Conservation (phyloP, 2,888 invertebrate genomes). For the Dicycla oo region DNA sequence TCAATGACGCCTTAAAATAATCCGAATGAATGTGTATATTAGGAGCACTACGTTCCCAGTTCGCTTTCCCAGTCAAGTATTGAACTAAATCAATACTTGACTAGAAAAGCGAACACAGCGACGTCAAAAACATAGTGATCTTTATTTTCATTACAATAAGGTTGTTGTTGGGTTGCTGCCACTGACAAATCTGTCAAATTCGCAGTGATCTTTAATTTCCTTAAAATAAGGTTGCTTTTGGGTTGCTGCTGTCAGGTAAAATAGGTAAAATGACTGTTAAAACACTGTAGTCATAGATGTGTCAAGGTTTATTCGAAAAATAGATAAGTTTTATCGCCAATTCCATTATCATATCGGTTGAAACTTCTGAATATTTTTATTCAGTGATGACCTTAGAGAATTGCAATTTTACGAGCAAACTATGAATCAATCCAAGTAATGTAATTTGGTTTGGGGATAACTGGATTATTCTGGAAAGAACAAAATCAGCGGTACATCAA, state of each 20-base stretch:
- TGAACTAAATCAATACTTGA: too few relatives aligned
- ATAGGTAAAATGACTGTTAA: background rate
- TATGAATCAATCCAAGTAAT: constrained; percentile 50
- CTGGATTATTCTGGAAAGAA: constrained; percentile 44
- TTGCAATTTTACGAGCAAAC: constrained; percentile 56
- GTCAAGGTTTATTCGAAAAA: constrained; percentile 8
- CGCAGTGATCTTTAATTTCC: background rate
- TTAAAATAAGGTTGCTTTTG: background rate
- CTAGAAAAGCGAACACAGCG: too few relatives aligned
- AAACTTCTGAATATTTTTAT: constrained; percentile 36
- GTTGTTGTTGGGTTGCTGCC: background rate
- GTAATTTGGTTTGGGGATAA: constrained; percentile 55
- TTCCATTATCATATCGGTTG: constrained; percentile 3
- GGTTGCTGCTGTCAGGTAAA: background rate
- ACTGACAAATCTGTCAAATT: too few relatives aligned
- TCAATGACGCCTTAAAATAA: too few relatives aligned
- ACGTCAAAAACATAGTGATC: too few relatives aligned
- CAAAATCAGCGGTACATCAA: constrained; percentile 47
- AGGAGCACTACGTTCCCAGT: too few relatives aligned
- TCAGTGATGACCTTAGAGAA: constrained; percentile 37
- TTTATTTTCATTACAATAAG: background rate
- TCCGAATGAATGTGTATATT: too few relatives aligned
- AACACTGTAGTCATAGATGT: background rate
- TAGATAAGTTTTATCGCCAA: background rate
- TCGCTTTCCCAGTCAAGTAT: too few relatives aligned